phyloP scores from a whole-genome alignment of 2,888 invertebrate species.

The Carcina quercana region DNA sequence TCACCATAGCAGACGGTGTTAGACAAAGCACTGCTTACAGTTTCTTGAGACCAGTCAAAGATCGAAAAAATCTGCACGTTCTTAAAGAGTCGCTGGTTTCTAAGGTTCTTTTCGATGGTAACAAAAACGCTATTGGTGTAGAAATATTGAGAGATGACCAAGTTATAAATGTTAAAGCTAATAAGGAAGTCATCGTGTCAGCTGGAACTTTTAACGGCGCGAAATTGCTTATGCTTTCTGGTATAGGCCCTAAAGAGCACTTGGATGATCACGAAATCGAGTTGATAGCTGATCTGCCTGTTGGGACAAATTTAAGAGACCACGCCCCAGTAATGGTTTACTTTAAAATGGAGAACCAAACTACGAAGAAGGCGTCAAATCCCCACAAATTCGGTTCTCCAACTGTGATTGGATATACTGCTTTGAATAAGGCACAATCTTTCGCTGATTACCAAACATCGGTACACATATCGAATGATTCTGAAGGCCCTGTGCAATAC shows the following conservation, averaged over 20 bases:
- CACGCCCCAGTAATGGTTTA: conserved; percentile 31
- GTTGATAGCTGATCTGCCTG: conserved; percentile 29
- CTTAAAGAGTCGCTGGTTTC: conserved; percentile 59
- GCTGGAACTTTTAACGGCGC: conserved; percentile 43
- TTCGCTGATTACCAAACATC: conserved; percentile 43
- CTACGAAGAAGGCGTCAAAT: conserved; percentile 8
- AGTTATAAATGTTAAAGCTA: conserved; percentile 21
- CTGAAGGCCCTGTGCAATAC: conserved; percentile 11
- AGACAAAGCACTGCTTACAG: conserved; percentile 62
- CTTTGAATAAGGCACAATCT: conserved; percentile 71
- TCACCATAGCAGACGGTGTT: conserved; percentile 38
- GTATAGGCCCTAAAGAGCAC: conserved; percentile 39
- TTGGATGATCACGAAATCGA: conserved; percentile 29
- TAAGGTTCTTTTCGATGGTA: conserved; percentile 48
- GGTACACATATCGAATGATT: conserved; percentile 16
- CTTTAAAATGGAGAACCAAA: conserved; percentile 31
- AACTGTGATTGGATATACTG: conserved; percentile 39
- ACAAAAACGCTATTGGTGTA: conserved; percentile 35
- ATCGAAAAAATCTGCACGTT: conserved; percentile 36
- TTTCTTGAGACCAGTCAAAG: conserved; percentile 43
- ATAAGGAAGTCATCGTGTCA: conserved; percentile 40
- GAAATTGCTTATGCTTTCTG: conserved; percentile 44
- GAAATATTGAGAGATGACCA: conserved; percentile 28
- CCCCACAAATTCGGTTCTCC: conserved; percentile 2
- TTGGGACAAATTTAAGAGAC: conserved; percentile 43